phyloP scores from a whole-genome alignment of 2,113 vertebrate species.

The Amphilophus citrinellus region DNA sequence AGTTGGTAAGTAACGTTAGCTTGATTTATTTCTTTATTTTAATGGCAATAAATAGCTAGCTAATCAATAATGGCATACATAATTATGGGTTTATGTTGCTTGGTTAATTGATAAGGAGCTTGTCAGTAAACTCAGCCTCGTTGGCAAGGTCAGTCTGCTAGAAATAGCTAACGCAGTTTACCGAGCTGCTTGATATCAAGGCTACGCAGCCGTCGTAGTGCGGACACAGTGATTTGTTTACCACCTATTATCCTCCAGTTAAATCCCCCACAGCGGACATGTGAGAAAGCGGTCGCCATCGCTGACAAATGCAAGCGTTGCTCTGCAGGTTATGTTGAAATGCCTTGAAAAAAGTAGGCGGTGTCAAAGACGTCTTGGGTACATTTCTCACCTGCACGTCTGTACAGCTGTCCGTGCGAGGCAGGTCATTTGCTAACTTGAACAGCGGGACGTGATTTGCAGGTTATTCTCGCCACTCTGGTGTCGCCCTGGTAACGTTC shows the following conservation, averaged over 20 bases:
- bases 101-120: conserved; percentile 7
- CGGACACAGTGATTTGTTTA: conserved; percentile 13
- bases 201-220: not conserved
- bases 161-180: conserved; percentile 42
- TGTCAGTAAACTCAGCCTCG: not conserved
- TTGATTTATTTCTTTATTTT: not conserved
- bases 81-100: not conserved
- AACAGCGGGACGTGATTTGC: conserved; percentile 42
- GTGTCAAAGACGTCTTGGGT: not conserved
- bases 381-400: not conserved
- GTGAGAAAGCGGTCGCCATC: conserved; percentile 9
- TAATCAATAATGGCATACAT: not conserved
- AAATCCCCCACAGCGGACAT: not conserved
- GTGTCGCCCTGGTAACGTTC: conserved; percentile 16
- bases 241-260: too few species aligned
- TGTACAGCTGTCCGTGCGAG: not conserved
- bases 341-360: conserved; percentile 6
- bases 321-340: not conserved
- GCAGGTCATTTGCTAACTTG: not conserved
- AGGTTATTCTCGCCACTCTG: conserved; percentile 25
- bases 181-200: conserved; percentile 9
- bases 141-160: conserved; percentile 42
- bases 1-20: conserved; percentile 55
- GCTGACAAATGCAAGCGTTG: not conserved
- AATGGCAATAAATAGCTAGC: not conserved